Conservation (phyloP, 35 echinoderm and acorn worm species). For the Chiridota heheva region DNA sequence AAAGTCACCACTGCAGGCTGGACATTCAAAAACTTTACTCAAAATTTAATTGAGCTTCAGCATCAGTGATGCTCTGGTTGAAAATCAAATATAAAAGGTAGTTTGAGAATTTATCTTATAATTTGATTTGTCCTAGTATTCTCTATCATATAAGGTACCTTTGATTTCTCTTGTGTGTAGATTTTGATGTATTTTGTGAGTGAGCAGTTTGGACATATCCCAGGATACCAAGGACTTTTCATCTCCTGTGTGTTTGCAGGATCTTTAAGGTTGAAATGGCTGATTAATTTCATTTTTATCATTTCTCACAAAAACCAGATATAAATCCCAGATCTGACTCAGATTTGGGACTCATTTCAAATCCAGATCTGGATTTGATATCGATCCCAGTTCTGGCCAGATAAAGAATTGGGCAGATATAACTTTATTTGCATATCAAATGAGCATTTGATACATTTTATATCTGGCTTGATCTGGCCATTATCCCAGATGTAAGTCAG, state of each 20-base stretch:
- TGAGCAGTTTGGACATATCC: conserved; percentile 79
- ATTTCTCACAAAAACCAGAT: not conserved
- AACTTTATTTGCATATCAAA: conserved; percentile 9
- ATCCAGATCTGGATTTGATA: not conserved
- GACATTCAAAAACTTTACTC: no score
- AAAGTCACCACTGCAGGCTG: no score
- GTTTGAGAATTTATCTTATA: no score
- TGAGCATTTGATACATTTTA: no score
- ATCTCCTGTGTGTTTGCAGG: conserved; percentile 63
- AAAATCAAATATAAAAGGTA: no score
- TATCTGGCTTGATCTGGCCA: no score
- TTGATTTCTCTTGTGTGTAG: conserved; percentile 27
- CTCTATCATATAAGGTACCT: no score
- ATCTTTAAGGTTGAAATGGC: conserved; percentile 51
- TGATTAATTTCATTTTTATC: not conserved
- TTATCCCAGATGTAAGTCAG: no score
- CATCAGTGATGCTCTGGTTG: no score
- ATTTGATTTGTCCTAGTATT: no score
- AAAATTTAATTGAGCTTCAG: no score
- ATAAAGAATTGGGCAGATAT: not conserved
- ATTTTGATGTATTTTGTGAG: conserved; percentile 77
- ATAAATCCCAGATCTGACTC: not conserved
- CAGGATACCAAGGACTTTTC: conserved; percentile 70
- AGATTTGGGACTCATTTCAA: not conserved
- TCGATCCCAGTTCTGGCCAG: not conserved